Base-by-base conservation (phyloP, 2,888 invertebrate genomes). In the Dasypolia templi region DNA sequence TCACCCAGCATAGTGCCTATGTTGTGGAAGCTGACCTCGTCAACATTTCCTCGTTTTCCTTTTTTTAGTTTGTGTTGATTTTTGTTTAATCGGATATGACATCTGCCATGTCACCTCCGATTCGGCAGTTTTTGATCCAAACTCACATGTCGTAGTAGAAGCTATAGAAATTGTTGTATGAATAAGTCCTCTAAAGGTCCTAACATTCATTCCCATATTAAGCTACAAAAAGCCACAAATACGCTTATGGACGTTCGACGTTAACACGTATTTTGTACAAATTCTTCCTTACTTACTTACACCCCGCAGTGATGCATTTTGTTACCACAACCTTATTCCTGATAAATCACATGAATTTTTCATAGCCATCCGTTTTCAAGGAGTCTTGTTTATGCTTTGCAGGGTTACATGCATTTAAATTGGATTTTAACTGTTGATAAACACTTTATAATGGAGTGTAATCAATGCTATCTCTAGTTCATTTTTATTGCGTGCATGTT, bases 271-370 rank as follows among this genome's bases (percentile, higher is more conserved):
- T 70, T 78, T 67, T 67, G 51, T 71, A 77, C 68, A 55, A 67
- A 68, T 74, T 69, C 53, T 71, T 53, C n/a, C 26, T 35, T 65
- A 70, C 35, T 35, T 65, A 70, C 35, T 81, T 79, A 84, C 72
- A 72, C 71, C 87, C 87, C 82, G 87, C 85, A 71, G 87, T 77
- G 88, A 80, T 72, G 77, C 42, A 81, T 86, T 81, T 79, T 75
- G 78, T 77, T 87, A 80, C 75, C 70, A 75, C 63, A 78, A 69
- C 72, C 65, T 81, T 78, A 71, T 84, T 83, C 77, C 75, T 85
- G 86, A 91, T 90, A 92, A 91, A 90, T 91, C 88, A 89, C 85
- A 92, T 91, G 89, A 88, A 89, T 91, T 90, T 92, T 92, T 92
- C 91, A 91, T 91, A 85, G 81, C 86, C 85, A 86, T 90, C 83